Conservation (phyloP, 53 echinoderm and acorn worm genomes). For the Antedon mediterranea region DNA sequence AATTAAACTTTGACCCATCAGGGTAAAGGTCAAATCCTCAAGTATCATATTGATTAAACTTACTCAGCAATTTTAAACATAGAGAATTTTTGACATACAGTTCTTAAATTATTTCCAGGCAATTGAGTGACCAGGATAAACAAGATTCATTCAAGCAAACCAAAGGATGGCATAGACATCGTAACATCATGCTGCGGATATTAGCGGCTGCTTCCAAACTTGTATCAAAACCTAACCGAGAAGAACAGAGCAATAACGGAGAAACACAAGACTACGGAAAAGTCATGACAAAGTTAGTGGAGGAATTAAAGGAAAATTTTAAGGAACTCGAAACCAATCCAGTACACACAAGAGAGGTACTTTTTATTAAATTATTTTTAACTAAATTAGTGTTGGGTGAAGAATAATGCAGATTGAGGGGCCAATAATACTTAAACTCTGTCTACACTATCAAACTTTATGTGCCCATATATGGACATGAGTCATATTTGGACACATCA, state of each 20-base stretch:
- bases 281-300: constrained; percentile 1
- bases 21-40: too few species aligned
- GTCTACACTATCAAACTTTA: too few species aligned
- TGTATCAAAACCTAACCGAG: constrained; percentile 13
- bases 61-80: too few species aligned
- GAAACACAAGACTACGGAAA: constrained; percentile 26
- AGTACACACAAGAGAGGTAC: constrained; percentile 19
- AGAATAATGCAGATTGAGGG: too few species aligned
- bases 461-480: too few species aligned
- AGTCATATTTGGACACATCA: too few species aligned
- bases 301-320: constrained; percentile 16
- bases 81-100: not conserved
- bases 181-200: constrained; percentile 36
- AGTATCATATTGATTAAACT: too few species aligned
- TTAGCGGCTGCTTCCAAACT: constrained; percentile 57
- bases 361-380: too few species aligned
- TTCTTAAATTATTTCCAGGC: constrained; percentile 16
- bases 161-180: constrained; percentile 48
- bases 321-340: constrained; percentile 23
- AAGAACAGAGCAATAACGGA: constrained; percentile 40
- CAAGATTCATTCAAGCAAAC: constrained; percentile 34
- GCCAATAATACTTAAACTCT: too few species aligned
- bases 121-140: constrained; percentile 36
- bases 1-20: too few species aligned
- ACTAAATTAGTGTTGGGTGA: too few species aligned